These are phyloP conservation scores for Drosophila subquinaria DNA, from an alignment of 2,888 invertebrate species.

Conservation along the genomic window DNA sequence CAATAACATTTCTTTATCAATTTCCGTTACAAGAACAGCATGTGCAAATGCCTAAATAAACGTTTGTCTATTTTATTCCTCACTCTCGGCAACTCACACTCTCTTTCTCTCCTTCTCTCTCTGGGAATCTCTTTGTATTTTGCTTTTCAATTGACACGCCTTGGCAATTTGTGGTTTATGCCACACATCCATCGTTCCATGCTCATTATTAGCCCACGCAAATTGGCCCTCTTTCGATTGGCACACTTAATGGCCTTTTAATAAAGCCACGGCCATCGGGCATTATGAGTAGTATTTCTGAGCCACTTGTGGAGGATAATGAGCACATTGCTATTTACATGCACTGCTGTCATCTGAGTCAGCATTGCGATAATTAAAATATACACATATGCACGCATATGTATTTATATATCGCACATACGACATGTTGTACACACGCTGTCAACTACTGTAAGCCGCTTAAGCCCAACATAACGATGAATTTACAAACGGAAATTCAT, in stretches of 20 bases:
- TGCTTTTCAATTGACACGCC: conserved; percentile 45
- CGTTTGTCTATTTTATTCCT: conserved; percentile 38
- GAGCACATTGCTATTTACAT: conserved; percentile 35
- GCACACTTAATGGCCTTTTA: conserved; percentile 45
- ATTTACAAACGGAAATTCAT: conserved; percentile 44
- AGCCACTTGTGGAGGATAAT: conserved; percentile 32
- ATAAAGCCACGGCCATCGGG: conserved; percentile 38
- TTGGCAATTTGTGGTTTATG: conserved; percentile 41
- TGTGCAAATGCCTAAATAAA: conserved; percentile 66
- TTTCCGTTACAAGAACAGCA: conserved; percentile 66
- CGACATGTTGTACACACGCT: conserved; percentile 57
- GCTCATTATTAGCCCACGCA: conserved; percentile 40
- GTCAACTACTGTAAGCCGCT: conserved; percentile 66
- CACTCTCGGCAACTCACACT: neutral
- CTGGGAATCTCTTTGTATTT: conserved; percentile 1
- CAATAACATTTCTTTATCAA: conserved; percentile 78
- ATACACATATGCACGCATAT: conserved; percentile 6
- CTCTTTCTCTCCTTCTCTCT: neutral
- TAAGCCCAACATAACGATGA: conserved; percentile 41
- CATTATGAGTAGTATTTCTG: conserved; percentile 14
- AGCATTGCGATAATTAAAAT: conserved; percentile 67
- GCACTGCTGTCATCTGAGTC: conserved; percentile 23
- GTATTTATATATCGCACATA: conserved; percentile 38
- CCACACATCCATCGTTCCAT: conserved; percentile 1
- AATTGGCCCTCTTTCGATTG: conserved; percentile 43